Evolutionary conservation across 2,113 vertebrate genomes (phyloP), one percentile per base, ranked within the genome.

Genomic region (Gorilla gorilla): DNA sequence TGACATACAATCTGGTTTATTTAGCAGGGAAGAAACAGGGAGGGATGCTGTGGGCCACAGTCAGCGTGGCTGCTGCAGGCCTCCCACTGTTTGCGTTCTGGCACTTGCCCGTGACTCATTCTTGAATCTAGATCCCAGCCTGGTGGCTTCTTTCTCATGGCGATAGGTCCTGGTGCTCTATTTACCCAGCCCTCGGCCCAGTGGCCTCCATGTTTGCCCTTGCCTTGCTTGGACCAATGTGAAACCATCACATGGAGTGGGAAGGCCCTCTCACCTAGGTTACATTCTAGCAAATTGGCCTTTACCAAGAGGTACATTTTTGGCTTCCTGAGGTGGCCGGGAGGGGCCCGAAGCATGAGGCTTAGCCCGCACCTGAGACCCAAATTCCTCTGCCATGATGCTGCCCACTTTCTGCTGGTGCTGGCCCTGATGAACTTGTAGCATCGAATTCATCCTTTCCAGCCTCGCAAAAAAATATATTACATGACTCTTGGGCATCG

Each of bases 61-160:
- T 72, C 12, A 12, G 2, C 3, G 14, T 8, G 73, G 50, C 30
- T 43, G 5, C 22, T 4, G 50, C 75, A 55, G 76, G 72, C 45
- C 45, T 48, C 81, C 17, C 16, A 40, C 48, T 38, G 1, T 87
- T 55, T 94, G 43, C 43, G 0, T 59, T 35, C 27, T 6, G 59
- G 57, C 48, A 2, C 73, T 78, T 40, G 48, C 38, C 40, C 2
- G 27, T 38, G 87, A 55, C 73, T 32, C 45, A 40, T 48, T 40
- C 93, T 87, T 52, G 89, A 82, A 8, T 43, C 38, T 61, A 32
- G 52, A 30, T 17, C 27, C 48, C 48, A 55, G 61, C 68, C 86
- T 93, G 93, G 43, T 83, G 64, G 40, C 73, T 79, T 90, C 85
- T 82, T 84, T 92, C 89, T 82, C 55, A 20, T 38, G 92, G 32